Percentiles rank a stretch among this genome's conserved stretches.
Conservation (phyloP, 2,888 invertebrate genomes). For the Amphiduros pacificus region DNA sequence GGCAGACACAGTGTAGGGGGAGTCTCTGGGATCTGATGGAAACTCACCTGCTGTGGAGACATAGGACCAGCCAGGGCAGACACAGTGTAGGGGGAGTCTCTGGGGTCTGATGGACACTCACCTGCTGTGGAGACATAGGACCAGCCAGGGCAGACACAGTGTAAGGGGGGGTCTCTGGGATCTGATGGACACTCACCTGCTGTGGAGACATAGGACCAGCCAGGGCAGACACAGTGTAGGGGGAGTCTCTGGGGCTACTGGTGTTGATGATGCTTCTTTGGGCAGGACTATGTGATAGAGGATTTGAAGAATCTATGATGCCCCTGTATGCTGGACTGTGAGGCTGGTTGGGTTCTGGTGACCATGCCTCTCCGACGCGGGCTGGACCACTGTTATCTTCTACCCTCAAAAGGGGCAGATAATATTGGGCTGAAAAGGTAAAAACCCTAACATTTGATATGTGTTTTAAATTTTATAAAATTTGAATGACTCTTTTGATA, state of each 20-base stretch:
- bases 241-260: conserved; percentile 39
- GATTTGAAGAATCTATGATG: neutral
- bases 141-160: too few species aligned
- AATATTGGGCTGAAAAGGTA: conserved; percentile 69
- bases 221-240: conserved; percentile 67
- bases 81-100: too few species aligned
- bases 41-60: too few species aligned
- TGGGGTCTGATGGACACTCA: too few species aligned
- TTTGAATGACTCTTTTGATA: too few species aligned
- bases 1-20: too few species aligned
- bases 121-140: too few species aligned
- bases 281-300: neutral
- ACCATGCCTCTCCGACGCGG: conserved; percentile 72
- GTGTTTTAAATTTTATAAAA: neutral
- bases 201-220: conserved; percentile 87
- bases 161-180: too few species aligned
- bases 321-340: neutral
- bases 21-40: too few species aligned
- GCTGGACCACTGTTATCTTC: conserved; percentile 77
- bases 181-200: conserved; percentile 43
- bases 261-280: neutral
- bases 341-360: conserved; percentile 28
- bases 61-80: too few species aligned
- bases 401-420: conserved; percentile 83
- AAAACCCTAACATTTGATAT: neutral